Conservation (phyloP, 2,797 vertebrate genomes). For the Coluber constrictor region DNA sequence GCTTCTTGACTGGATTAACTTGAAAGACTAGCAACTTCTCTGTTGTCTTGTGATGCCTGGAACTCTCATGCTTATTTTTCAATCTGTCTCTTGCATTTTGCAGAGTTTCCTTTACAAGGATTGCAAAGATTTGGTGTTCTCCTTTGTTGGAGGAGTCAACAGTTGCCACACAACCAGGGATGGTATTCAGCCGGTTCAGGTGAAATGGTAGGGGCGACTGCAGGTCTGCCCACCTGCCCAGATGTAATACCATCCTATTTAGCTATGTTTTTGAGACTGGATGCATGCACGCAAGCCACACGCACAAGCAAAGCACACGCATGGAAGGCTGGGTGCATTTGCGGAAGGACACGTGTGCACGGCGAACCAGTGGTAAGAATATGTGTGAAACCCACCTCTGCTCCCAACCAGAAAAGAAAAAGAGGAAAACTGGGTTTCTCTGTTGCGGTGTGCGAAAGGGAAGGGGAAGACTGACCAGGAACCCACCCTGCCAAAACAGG, state of each 20-base stretch:
- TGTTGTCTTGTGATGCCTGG: not conserved
- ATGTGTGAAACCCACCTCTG: too few species aligned
- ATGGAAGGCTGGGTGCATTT: fast-evolving
- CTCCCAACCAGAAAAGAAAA: not conserved
- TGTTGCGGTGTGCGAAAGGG: not conserved
- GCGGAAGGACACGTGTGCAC: fast-evolving
- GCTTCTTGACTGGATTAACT: not conserved
- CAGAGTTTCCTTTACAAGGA: not conserved
- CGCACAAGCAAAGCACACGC: too few species aligned
- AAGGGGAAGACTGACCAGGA: not conserved
- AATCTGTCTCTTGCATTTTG: not conserved
- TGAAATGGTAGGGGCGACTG: fast-evolving
- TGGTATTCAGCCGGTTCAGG: too few species aligned
- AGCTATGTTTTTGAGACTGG: too few species aligned
- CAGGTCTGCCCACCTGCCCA: too few species aligned
- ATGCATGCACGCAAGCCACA: too few species aligned
- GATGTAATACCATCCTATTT: too few species aligned
- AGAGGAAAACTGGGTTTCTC: not conserved
- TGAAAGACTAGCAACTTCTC: not conserved
- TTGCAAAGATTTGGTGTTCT: not conserved
- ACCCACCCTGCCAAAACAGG: not conserved
- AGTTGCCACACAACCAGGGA: not conserved
- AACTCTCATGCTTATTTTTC: not conserved
- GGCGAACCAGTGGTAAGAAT: too few species aligned
- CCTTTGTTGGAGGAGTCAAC: not conserved